Evolutionary conservation across 2,797 vertebrate genomes (phyloP).

Genomic region (Thaleichthys pacificus): DNA sequence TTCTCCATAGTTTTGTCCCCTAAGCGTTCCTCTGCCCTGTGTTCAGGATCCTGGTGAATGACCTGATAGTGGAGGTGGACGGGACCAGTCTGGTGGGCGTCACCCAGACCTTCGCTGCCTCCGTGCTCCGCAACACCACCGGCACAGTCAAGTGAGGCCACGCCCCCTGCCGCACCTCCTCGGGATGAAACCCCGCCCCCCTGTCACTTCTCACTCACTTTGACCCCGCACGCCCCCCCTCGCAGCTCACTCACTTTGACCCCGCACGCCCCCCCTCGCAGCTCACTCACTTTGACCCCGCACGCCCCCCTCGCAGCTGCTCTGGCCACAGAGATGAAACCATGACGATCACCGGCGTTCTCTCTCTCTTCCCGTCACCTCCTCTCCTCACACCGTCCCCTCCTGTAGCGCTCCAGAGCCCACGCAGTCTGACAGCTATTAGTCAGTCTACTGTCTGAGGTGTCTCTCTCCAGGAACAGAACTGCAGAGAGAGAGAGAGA

Average conservation of each 20-base stretch:
- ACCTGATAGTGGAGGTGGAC: slow-evolving; percentile 94
- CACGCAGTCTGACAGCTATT: too few species aligned
- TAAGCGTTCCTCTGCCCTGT: not conserved
- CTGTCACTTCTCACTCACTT: not conserved
- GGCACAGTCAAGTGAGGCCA: slow-evolving; percentile 86
- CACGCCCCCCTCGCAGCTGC: not conserved
- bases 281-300: too few species aligned
- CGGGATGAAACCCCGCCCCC: not conserved
- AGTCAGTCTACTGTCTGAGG: too few species aligned
- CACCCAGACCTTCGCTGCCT: slow-evolving; percentile 93
- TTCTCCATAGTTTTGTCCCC: not conserved
- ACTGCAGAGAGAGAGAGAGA: not conserved
- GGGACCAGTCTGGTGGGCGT: slow-evolving; percentile 95
- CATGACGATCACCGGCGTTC: not conserved
- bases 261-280: not conserved
- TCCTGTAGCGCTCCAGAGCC: too few species aligned
- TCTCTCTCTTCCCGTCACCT: not conserved
- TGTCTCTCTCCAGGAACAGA: not conserved
- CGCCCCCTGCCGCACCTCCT: not conserved
- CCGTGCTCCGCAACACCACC: slow-evolving; percentile 92
- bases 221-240: not conserved
- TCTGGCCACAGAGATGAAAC: not conserved
- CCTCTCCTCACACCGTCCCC: not conserved
- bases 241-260: too few species aligned
- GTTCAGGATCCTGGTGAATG: slow-evolving; percentile 92